Base-by-base conservation (phyloP, 2,888 invertebrate genomes). In the Aplocera efformata region DNA sequence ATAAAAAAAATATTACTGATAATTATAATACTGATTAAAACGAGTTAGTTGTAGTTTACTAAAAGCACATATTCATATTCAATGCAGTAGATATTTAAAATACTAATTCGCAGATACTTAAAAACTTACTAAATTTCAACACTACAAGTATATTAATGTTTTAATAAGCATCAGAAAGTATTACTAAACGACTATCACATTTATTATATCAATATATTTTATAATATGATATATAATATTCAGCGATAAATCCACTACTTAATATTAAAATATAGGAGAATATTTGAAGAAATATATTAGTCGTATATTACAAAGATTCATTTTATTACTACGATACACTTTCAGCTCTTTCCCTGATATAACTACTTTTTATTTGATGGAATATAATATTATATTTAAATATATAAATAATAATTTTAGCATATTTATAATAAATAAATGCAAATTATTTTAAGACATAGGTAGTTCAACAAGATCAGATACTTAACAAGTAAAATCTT, bases 271-370 rank as follows among this genome's bases (percentile, higher is more conserved):
- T 43, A 42, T 47, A 35, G 32, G 11, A 17, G 44, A 36, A 53
- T 48, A 42, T 45, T 48, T 21, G 32, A 42, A 43, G 32, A 48
- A 50, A 54, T 56, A 56, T 56, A 54, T 56, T 53, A 41, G 30
- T 52, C 60, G 46, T 71, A 73, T 67, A 56, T 67, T 79, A 81
- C 75, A 79, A 63, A 69, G 40, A 46, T 57, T 63, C 50, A 32
- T 60, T 83, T 45, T 85, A 84, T 84, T 84, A 84, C 84, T 84
- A 79, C 45, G 56, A 80, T 84, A 85, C 84, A 84, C 83, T 69
- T 72, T 64, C 35, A 68, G 73, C 80, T 66, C 65, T 28, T 53
- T 76, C 66, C 49, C 55, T 59, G 36, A 40, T 44, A 24, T 59
- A 53, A 61, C 55, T 60, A 61, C 58, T 44, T 24, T 40, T 50